These are phyloP conservation scores for Neotragus pygmaeus DNA, from an alignment of 2,113 vertebrate species.

Conservation along the genomic window DNA sequence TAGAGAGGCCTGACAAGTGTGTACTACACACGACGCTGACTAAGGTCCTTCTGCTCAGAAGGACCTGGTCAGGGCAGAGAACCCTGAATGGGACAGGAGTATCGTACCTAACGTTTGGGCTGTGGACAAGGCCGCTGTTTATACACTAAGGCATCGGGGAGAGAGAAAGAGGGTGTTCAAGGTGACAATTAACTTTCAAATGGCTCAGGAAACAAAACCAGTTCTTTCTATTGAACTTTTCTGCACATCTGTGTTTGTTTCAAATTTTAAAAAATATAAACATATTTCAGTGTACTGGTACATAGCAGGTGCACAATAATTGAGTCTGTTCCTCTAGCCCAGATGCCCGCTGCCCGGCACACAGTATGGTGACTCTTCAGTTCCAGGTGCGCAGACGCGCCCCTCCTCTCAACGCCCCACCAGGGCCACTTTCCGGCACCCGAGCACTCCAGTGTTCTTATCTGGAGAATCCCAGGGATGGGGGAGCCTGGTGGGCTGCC, in stretches of 20 bases:
- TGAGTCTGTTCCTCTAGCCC: not conserved
- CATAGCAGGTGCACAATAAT: not conserved
- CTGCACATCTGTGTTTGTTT: not conserved
- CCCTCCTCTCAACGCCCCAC: too few relatives aligned
- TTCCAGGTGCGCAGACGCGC: rapidly evolving
- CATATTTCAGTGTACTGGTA: not conserved
- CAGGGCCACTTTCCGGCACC: not conserved
- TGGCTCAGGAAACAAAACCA: not conserved
- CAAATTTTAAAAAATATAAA: not conserved
- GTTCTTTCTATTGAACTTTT: not conserved
- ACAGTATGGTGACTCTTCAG: not conserved
- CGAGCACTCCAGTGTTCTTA: too few relatives aligned
- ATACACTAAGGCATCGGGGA: rapidly evolving
- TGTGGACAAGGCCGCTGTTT: too few relatives aligned
- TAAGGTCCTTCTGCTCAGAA: not conserved
- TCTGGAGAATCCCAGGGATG: too few relatives aligned
- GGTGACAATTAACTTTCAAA: not conserved
- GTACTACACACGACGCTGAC: not conserved
- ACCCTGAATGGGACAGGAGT: rapidly evolving
- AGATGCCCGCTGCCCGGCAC: rapidly evolving
- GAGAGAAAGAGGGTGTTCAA: not conserved
- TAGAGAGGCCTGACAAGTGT: not conserved
- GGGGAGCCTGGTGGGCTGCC: too few relatives aligned
- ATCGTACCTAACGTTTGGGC: rapidly evolving
- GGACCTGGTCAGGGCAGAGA: not conserved